phyloP scores from a whole-genome alignment of 2,888 invertebrate species.

The Cynaeus angustus region DNA sequence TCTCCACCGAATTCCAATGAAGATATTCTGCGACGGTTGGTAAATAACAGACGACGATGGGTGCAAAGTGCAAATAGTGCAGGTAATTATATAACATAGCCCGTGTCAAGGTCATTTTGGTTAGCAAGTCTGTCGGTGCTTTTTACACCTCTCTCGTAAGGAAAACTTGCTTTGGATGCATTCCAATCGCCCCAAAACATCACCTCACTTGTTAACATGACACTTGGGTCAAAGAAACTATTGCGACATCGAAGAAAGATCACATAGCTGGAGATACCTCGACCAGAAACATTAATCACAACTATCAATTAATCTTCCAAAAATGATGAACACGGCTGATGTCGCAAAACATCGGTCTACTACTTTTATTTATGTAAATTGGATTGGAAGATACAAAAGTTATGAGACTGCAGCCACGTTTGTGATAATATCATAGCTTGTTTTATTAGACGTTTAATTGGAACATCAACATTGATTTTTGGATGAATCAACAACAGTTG shows the following conservation, averaged over 20 bases:
- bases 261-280: slow-evolving; percentile 22
- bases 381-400: not conserved
- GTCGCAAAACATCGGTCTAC: slow-evolving; percentile 4
- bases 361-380: slow-evolving; percentile 8
- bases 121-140: slow-evolving; percentile 60
- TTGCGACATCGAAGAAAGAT: slow-evolving; percentile 34
- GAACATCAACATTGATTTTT: no score
- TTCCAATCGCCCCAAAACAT: slow-evolving; percentile 31
- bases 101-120: slow-evolving; percentile 57
- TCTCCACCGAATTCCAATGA: slow-evolving; percentile 19
- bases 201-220: slow-evolving; percentile 28
- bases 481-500: no score
- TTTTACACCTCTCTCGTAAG: slow-evolving; percentile 56
- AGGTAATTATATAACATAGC: slow-evolving; percentile 44
- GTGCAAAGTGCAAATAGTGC: slow-evolving; percentile 48
- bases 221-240: slow-evolving; percentile 32
- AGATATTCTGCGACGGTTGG: slow-evolving; percentile 37
- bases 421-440: not conserved
- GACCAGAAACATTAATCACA: slow-evolving; percentile 26
- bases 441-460: no score
- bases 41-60: slow-evolving; percentile 25
- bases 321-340: slow-evolving; percentile 20
- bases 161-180: slow-evolving; percentile 33
- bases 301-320: slow-evolving; percentile 29
- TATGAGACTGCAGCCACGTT: not conserved